These are phyloP conservation scores for Chiloscyllium punctatum DNA, from an alignment of 2,797 vertebrate genomes.

Conservation along the genomic window DNA sequence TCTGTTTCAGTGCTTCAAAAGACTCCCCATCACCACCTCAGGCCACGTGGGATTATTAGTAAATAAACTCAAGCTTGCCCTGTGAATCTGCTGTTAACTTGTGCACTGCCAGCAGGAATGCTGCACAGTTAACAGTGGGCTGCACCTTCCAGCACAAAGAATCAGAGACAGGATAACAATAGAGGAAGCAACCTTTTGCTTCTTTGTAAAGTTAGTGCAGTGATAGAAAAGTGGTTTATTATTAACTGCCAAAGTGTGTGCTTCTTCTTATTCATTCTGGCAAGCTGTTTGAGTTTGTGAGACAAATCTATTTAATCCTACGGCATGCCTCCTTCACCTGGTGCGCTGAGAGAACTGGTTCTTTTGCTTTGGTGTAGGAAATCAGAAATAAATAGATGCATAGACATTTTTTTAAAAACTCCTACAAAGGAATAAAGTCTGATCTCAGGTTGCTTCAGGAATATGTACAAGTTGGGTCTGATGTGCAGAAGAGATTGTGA, in stretches of 20 bases:
- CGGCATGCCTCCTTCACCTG: background rate
- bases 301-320: background rate
- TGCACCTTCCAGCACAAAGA: background rate
- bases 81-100: background rate
- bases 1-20: background rate
- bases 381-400: slow-evolving; percentile 2
- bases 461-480: background rate
- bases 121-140: too few relatives aligned
- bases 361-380: background rate
- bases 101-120: background rate
- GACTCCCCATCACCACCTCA: background rate
- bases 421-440: background rate
- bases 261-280: background rate
- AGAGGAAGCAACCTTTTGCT: background rate
- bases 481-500: background rate
- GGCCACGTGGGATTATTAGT: background rate
- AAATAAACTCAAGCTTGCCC: background rate
- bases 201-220: background rate
- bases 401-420: background rate
- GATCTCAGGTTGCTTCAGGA: background rate
- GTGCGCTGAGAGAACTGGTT: background rate
- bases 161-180: background rate
- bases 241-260: background rate
- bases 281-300: background rate
- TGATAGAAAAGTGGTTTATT: background rate